Evolutionary conservation across 37 sponge, comb jelly and placozoan genomes (phyloP).

Genomic region (Crambe crambe): DNA sequence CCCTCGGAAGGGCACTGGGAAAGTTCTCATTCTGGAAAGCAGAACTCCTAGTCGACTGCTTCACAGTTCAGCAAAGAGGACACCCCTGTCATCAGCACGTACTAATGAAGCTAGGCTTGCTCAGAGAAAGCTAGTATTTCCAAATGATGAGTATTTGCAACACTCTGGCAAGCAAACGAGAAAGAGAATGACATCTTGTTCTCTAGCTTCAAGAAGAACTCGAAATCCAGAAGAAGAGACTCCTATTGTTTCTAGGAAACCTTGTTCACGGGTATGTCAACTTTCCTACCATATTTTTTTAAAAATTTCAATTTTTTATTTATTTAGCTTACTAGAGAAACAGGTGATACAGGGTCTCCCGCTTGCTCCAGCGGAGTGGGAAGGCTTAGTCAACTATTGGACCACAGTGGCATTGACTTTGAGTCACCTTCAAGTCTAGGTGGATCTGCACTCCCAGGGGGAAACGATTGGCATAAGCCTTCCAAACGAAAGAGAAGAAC

Average conservation of each 20-base stretch:
- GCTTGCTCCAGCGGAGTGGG: no score
- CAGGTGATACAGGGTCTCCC: no score
- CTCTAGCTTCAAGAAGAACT: not conserved
- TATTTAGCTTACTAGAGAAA: no score
- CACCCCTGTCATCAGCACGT: not conserved
- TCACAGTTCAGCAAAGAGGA: not conserved
- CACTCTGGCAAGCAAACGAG: not conserved
- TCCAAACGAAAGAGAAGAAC: slow-evolving; percentile 19
- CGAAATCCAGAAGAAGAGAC: slow-evolving; percentile 13
- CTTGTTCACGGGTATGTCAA: not conserved
- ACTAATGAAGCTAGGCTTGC: slow-evolving; percentile 17
- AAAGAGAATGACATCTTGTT: not conserved
- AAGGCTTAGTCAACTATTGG: no score
- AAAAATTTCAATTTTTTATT: no score
- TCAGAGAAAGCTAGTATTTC: slow-evolving; percentile 22
- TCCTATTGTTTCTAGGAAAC: not conserved
- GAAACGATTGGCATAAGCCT: slow-evolving; percentile 8
- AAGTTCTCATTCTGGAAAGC: slow-evolving; percentile 26
- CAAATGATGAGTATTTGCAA: not conserved
- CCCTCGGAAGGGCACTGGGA: slow-evolving; percentile 2
- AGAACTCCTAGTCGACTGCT: slow-evolving; percentile 10
- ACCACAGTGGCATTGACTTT: not conserved
- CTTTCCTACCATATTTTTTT: not conserved
- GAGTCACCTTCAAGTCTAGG: not conserved
- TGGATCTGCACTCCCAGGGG: not conserved